These are phyloP conservation scores for Rhamnusium bicolor DNA, from an alignment of 2,888 invertebrate genomes.

Conservation along the genomic window DNA sequence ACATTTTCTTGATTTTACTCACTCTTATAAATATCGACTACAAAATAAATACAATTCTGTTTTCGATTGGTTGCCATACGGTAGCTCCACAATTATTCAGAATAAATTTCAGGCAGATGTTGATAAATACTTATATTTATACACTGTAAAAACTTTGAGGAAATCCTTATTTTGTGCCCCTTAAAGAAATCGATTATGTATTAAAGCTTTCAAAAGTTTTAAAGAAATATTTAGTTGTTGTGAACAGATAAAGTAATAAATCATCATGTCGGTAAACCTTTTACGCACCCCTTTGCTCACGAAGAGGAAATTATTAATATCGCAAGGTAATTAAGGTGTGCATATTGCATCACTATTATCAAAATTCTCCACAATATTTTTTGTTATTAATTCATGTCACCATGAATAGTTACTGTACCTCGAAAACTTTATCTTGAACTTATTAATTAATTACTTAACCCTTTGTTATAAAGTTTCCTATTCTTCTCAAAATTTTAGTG, in stretches of 20 bases:
- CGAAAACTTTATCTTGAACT: not conserved
- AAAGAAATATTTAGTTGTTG: conserved; percentile 19
- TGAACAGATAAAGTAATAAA: conserved; percentile 27
- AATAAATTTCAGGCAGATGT: not conserved
- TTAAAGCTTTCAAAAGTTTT: conserved; percentile 23
- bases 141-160: not conserved
- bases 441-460: not conserved
- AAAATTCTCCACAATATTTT: conserved; percentile 6
- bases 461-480: not conserved
- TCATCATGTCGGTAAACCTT: conserved; percentile 26
- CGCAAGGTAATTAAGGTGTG: conserved; percentile 19
- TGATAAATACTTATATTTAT: not conserved
- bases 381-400: not conserved
- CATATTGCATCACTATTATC: not conserved
- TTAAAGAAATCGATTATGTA: conserved; percentile 20
- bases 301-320: conserved; percentile 8
- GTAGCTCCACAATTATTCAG: too few relatives aligned
- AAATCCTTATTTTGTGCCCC: not conserved
- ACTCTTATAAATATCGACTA: too few relatives aligned
- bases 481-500: too few relatives aligned
- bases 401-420: not conserved
- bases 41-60: too few relatives aligned
- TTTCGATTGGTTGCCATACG: too few relatives aligned
- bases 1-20: too few relatives aligned
- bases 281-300: conserved; percentile 22